phyloP scores from a whole-genome alignment of 1,140 invertebrate species.

The Saccostrea echinata region DNA sequence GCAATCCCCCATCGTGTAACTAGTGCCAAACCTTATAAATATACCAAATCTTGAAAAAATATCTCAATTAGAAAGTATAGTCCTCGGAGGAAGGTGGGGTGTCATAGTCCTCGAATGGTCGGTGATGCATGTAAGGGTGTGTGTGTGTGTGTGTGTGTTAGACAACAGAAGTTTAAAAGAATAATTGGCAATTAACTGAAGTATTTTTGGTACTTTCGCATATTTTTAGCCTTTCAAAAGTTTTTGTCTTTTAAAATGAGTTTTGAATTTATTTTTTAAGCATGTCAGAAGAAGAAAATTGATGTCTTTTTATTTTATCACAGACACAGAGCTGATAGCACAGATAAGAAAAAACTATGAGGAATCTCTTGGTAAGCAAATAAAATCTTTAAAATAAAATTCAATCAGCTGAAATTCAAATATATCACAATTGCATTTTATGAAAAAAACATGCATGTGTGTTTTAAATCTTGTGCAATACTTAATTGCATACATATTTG shows the following conservation, averaged over 20 bases:
- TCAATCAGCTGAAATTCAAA: too few relatives aligned
- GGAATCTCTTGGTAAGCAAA: neutral
- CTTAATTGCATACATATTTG: neutral
- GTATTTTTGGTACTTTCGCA: neutral
- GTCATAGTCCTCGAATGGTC: too few relatives aligned
- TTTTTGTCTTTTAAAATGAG: neutral
- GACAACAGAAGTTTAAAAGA: neutral
- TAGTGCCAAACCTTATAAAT: too few relatives aligned
- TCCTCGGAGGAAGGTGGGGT: too few relatives aligned
- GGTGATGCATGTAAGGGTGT: too few relatives aligned
- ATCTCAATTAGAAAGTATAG: too few relatives aligned
- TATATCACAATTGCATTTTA: too few relatives aligned
- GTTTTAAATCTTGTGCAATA: neutral
- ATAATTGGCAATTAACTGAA: neutral
- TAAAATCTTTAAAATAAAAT: too few relatives aligned
- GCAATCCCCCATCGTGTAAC: too few relatives aligned
- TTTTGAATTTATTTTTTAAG: neutral
- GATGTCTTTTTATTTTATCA: neutral
- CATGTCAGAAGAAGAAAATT: neutral
- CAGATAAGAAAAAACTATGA: slow-evolving; percentile 1
- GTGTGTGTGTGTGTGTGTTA: neutral
- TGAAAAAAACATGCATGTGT: neutral
- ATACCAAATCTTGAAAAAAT: too few relatives aligned
- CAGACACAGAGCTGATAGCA: neutral
- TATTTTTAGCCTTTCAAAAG: neutral